phyloP scores from a whole-genome alignment of 2,113 vertebrate genomes.

The Phasianus colchicus region DNA sequence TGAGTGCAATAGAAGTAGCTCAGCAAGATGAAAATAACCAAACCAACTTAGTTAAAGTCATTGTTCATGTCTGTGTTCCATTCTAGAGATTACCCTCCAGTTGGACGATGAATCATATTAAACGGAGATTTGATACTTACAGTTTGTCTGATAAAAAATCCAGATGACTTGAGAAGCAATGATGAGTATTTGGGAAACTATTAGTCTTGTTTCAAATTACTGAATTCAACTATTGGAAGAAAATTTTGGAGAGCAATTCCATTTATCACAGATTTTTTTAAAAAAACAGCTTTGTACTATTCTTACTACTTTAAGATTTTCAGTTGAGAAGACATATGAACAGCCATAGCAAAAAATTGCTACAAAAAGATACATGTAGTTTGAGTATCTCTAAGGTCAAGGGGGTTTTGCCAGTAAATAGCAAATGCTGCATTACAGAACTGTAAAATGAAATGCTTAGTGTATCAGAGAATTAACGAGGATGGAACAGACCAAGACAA shows the following conservation, averaged over 20 bases:
- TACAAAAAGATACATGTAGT: neutral
- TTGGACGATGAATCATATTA: conserved; percentile 41
- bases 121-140: conserved; percentile 24
- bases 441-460: neutral
- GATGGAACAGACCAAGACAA: neutral
- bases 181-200: conserved; percentile 33
- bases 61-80: conserved; percentile 48
- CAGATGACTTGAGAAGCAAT: conserved; percentile 34
- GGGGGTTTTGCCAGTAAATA: conserved; percentile 1
- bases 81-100: conserved; percentile 40
- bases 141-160: conserved; percentile 52
- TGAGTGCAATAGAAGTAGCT: conserved; percentile 35
- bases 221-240: neutral
- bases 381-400: conserved; percentile 8
- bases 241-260: neutral
- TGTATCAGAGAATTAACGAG: neutral
- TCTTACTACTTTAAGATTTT: neutral
- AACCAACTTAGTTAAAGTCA: conserved; percentile 58
- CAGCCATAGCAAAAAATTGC: neutral
- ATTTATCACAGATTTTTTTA: neutral
- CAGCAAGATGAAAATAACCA: conserved; percentile 23
- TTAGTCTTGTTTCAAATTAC: conserved; percentile 39
- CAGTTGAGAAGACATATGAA: neutral
- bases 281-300: neutral
- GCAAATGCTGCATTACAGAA: neutral